Base-by-base conservation (phyloP, 2,797 vertebrate species). In the Poeciliopsis infans region DNA sequence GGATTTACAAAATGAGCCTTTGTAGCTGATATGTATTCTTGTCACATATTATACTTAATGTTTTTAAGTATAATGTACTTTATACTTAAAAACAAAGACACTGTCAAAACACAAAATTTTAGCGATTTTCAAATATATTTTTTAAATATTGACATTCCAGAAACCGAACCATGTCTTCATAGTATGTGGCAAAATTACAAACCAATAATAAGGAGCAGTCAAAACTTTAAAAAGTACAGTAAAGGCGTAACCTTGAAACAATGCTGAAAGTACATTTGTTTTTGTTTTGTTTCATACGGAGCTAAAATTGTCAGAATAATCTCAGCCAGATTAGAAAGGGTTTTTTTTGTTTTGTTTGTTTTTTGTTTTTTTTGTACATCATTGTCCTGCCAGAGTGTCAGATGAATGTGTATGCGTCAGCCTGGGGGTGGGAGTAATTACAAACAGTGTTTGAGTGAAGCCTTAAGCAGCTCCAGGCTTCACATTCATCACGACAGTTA, bases 401-500 rank as follows among this genome's bases (percentile, higher is more conserved):
- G 74, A 64, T 72, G 23, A 73, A 33, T 10, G 49, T 73, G 2
- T 33, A 7, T 33, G 12, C 66, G 1, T 84, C 53, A 74, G 57
- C 61, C 33, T 64, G 5, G 25, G 33, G 4, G 31, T 11, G 69
- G 4, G n/a, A 45, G 49, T 20, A 59, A 73, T 82, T 71, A 64
- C 28, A 69, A 81, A 49, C 43, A 53, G 23, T 28, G 18, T 68
- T 41, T 33, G 74, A 31, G 57, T 7, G 13, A 69, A 80, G 59
- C 46, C 20, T 28, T 31, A 46, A 49, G 76, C 66, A 66, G 78
- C 83, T 53, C 57, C 73, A 84, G 69, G 49, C 66, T 2, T 80
- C 72, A 18, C 41, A 75, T 76, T 77, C 57, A 31, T 82, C 43
- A 7, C 43, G 70, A 87, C 86, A 12, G 79, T 87, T 82, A 77